Base-by-base conservation (phyloP, 2,888 invertebrate species). In the Chaitophorus viminalis region DNA sequence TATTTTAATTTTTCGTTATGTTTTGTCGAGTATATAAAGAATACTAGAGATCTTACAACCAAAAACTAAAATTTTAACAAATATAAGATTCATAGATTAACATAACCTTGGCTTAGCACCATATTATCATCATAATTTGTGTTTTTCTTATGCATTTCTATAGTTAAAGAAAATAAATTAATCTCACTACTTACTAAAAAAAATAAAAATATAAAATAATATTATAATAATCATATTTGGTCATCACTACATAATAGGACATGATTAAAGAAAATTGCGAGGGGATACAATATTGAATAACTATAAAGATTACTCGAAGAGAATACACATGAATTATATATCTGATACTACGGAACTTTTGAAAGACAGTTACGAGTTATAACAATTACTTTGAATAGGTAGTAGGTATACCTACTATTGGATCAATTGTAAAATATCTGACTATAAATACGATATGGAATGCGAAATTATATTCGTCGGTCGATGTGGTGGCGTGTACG, bases 41-140 rank as follows among this genome's bases (percentile, higher is more conserved):
- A 79, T 74, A 74, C 72, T 79, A 54, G 87, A 87, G 87, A 87
- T 87, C 87, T 54, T 76, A 74, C 60, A 79, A 74, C 74, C 72
- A 39, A 87, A 81, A 74, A 18, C 79, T 81, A 46, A 36, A 70
- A 85, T 77, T 52, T 46, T 54, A 85, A 85, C 65, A 60, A 79
- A 86, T 36, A 79, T 75, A 75, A 29, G 36, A 39, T 75, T 84
- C 65, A 39, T 65, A 60, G 39, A 84, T 46, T 84, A 75, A 81
- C 36, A 87, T 46, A n/a, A 70, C 6, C 29, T 39, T 18, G 33
- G n/a, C 65, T 76, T 76, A 76, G 76, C 84, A 76, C 65, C 68
- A 2, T 14, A 29, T 70, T 77, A 77, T 68, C 33, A 77, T 75
- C 31, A 60, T 60, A n/a, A 83, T 83, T 36, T 82, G 82, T 82